These are phyloP conservation scores for Tragelaphus buxtoni DNA, from an alignment of 2,113 vertebrate species.

Conservation along the genomic window DNA sequence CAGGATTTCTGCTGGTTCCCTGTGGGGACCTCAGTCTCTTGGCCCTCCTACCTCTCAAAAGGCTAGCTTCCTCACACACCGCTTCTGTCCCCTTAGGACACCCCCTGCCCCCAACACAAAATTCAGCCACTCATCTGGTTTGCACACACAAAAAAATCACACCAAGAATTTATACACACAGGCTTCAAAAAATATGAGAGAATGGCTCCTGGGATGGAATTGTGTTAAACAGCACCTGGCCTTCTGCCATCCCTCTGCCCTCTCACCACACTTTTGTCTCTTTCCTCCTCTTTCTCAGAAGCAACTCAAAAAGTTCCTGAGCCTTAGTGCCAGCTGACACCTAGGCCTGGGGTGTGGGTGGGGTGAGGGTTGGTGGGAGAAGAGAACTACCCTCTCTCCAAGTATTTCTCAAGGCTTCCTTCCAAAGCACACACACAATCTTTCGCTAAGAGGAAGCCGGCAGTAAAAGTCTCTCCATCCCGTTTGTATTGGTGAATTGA, in stretches of 20 bases:
- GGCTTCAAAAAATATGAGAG: not conserved
- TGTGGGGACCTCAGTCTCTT: not conserved
- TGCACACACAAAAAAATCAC: not conserved
- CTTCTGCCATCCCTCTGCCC: not conserved
- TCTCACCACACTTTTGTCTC: not conserved
- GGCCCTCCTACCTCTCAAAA: not conserved
- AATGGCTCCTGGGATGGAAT: not conserved
- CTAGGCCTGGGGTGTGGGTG: not conserved
- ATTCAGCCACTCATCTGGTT: slow-evolving; percentile 2
- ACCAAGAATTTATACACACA: not conserved
- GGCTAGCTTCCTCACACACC: not conserved
- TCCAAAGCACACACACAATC: not conserved
- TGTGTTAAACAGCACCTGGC: not conserved
- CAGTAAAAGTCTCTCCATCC: not conserved
- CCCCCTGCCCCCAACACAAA: not conserved
- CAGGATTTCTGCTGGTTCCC: not conserved
- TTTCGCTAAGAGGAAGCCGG: not conserved
- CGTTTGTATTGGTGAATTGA: not conserved
- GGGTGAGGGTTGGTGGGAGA: no score
- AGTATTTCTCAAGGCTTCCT: not conserved
- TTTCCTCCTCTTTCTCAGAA: not conserved
- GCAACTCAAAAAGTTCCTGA: not conserved
- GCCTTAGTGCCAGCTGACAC: not conserved
- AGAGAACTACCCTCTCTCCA: not conserved
- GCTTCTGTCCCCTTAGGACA: not conserved